phyloP scores from a whole-genome alignment of 2,888 invertebrate genomes.

The Schizotus pectinicornis region DNA sequence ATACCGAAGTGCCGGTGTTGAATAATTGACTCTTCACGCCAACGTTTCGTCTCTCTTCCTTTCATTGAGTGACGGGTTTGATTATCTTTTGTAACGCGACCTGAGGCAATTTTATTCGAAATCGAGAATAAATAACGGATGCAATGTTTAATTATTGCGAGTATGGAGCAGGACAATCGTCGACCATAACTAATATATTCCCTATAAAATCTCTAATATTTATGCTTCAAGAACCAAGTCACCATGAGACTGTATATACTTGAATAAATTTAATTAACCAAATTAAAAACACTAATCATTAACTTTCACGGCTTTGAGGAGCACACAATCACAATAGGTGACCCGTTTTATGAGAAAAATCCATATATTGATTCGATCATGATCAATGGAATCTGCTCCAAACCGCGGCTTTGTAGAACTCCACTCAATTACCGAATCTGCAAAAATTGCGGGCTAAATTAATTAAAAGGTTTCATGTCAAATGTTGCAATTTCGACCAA shows the following conservation, averaged over 20 bases:
- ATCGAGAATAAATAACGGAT: constrained; percentile 52
- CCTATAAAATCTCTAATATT: constrained; percentile 52
- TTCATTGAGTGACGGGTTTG: constrained; percentile 8
- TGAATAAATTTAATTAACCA: constrained; percentile 40
- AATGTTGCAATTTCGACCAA: no score
- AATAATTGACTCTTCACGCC: constrained; percentile 46
- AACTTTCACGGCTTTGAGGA: constrained; percentile 23
- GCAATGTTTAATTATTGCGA: constrained; percentile 52
- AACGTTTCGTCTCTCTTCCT: constrained; percentile 38
- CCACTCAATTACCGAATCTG: no score
- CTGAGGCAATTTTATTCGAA: constrained; percentile 38
- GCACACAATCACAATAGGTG: constrained; percentile 5
- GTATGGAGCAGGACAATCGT: constrained; percentile 52
- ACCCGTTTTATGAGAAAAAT: constrained; percentile 7
- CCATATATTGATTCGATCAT: background rate
- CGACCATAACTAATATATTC: constrained; percentile 54
- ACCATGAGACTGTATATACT: constrained; percentile 45
- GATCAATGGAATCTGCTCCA: background rate
- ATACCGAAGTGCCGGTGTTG: constrained; percentile 46
- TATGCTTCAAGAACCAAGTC: constrained; percentile 49
- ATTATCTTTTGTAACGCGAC: constrained; percentile 23
- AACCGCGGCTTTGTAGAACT: no score
- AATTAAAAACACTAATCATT: constrained; percentile 31
- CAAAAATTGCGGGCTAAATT: no score
- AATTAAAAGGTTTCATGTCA: no score